Conservation (phyloP, 2,113 vertebrate species). For the Ariopsis seemanni region DNA sequence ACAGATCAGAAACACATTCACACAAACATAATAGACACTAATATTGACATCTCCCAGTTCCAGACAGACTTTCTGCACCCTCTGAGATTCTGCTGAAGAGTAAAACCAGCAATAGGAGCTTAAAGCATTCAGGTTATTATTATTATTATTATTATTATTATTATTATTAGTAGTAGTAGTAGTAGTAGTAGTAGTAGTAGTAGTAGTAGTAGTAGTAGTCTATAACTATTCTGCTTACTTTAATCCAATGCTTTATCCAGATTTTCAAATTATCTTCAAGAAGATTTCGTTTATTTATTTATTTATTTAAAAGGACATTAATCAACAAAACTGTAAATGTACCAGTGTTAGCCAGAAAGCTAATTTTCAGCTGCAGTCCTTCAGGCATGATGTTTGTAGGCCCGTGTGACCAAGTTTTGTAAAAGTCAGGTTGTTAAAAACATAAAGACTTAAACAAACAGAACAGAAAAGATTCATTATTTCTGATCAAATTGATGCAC, state of each 20-base stretch:
- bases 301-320: background rate
- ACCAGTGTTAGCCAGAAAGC: no score
- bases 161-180: no score
- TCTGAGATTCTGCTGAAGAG: background rate
- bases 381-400: no score
- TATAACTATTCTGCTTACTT: background rate
- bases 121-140: background rate
- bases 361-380: no score
- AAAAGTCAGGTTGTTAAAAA: no score
- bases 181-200: no score
- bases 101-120: background rate
- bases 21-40: background rate
- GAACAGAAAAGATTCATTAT: no score
- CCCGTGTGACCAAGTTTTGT: no score
- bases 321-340: no score
- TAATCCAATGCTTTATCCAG: background rate
- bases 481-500: no score
- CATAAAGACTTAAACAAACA: no score
- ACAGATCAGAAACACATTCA: slow-evolving; percentile 44
- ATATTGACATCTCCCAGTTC: slow-evolving; percentile 35
- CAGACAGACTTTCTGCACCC: background rate
- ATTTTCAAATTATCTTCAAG: background rate
- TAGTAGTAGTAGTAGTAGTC: background rate
- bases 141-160: no score
- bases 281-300: background rate